Conservation (phyloP, 1,140 invertebrate genomes). For the Homarus americanus region DNA sequence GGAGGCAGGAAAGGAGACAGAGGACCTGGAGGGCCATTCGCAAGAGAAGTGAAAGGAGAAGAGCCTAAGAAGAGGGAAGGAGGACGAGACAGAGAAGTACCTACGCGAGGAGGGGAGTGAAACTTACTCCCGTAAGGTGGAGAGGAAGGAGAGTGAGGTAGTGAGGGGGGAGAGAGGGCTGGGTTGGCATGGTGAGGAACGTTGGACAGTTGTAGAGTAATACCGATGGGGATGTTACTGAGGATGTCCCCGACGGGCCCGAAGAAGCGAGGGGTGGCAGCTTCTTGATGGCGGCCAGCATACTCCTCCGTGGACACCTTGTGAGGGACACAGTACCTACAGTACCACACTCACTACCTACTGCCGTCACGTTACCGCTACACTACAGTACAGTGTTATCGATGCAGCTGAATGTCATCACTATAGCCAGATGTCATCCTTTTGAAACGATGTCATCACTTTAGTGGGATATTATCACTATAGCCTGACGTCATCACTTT, state of each 20-base stretch:
- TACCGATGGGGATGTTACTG: slow-evolving; percentile 39
- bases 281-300: neutral
- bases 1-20: neutral
- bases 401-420: too few species aligned
- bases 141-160: neutral
- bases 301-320: neutral
- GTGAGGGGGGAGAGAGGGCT: neutral
- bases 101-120: neutral
- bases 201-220: slow-evolving; percentile 45
- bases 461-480: too few species aligned
- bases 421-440: too few species aligned
- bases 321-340: neutral
- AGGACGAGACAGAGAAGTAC: neutral
- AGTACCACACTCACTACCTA: neutral
- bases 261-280: slow-evolving; percentile 40
- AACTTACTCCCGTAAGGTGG: neutral
- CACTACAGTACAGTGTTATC: too few species aligned
- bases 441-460: neutral
- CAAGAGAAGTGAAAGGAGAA: neutral
- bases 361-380: too few species aligned
- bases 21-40: neutral
- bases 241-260: slow-evolving; percentile 18
- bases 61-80: neutral
- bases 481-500: neutral
- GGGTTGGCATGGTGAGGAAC: slow-evolving; percentile 18